Base-by-base conservation (phyloP, 2,797 vertebrate species). In the Enteromius treurensis region DNA sequence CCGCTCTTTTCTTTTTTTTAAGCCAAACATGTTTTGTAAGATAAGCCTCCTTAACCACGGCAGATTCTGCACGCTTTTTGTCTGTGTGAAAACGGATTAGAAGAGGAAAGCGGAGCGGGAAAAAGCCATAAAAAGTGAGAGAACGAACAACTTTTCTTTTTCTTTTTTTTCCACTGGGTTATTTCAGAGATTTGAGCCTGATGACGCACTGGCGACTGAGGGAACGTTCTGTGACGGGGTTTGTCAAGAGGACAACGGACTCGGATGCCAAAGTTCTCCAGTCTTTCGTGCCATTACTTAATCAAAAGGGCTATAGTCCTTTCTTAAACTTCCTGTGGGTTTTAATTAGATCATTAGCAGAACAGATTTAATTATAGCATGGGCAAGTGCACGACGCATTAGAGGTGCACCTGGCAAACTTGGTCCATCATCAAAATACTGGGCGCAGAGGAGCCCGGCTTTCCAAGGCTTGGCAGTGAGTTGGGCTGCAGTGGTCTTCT, bases 291-390 rank as follows among this genome's bases (percentile, higher is more conserved):
- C 60, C 32, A 55, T 68, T 67, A 68, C 62, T 62, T 60, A 83
- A 77, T 83, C 40, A 83, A 83, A 77, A 83, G 64, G 21, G 51
- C 26, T 45, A 19, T 83, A 58, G 64, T 55, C 10, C 53, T 47
- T 78, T 83, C 55, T 77, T 83, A 26, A 26, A 77, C 53, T 78
- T 83, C 67, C 42, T 81, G 65, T 68, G 68, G 32, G 77, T 53
- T 80, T 86, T 79, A 87, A 87, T 86, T 78, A 70, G 80, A 87
- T 89, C 84, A 83, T 86, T 82, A 84, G 42, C 26, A 77, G 51
- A 78, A 62, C 26, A 81, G 64, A 84, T 86, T 86, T 86, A 85
- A 87, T 87, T 80, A 85, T 40, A 87, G 73, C 58, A 47, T 37
- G 14, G 60, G 71, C 17, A 71, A 60, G 60, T n/a, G 40, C 21